These are phyloP conservation scores for Taeniopygia guttata DNA, from an alignment of 2,797 vertebrate genomes.

Conservation along the genomic window DNA sequence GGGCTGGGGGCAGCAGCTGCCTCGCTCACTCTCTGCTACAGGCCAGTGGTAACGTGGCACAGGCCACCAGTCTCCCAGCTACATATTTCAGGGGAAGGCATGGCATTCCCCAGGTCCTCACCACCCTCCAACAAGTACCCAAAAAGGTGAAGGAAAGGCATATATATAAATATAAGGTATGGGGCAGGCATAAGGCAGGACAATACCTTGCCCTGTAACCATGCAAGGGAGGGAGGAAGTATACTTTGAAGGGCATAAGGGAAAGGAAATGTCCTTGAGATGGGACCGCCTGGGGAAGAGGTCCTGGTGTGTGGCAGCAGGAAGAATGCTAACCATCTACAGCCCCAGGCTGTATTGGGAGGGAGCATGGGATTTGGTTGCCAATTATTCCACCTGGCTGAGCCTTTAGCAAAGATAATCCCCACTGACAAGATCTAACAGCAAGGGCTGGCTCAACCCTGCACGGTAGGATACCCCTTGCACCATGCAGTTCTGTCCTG, in stretches of 20 bases:
- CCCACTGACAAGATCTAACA: not conserved
- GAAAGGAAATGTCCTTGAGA: not conserved
- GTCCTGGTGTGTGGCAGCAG: rapidly evolving
- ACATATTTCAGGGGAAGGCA: not conserved
- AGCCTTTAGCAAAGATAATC: slow-evolving; percentile 5
- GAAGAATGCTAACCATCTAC: not conserved
- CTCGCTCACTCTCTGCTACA: rapidly evolving
- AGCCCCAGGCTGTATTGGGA: not conserved
- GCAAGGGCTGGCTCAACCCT: not conserved
- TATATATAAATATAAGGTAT: not conserved
- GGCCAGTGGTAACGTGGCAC: not conserved
- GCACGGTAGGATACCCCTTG: not conserved
- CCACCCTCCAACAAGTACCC: not conserved
- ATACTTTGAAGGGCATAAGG: not conserved
- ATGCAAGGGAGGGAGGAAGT: not conserved
- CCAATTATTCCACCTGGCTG: slow-evolving; percentile 2
- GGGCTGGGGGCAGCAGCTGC: not conserved
- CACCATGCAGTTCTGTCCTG: not conserved
- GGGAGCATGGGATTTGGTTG: not conserved
- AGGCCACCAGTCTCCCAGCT: not conserved
- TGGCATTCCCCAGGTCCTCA: not conserved
- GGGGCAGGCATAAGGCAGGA: not conserved
- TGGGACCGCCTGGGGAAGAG: rapidly evolving
- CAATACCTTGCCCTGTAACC: not conserved
- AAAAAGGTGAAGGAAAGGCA: not conserved